phyloP scores from a whole-genome alignment of 2,113 vertebrate genomes.

The Solenodon paradoxus region DNA sequence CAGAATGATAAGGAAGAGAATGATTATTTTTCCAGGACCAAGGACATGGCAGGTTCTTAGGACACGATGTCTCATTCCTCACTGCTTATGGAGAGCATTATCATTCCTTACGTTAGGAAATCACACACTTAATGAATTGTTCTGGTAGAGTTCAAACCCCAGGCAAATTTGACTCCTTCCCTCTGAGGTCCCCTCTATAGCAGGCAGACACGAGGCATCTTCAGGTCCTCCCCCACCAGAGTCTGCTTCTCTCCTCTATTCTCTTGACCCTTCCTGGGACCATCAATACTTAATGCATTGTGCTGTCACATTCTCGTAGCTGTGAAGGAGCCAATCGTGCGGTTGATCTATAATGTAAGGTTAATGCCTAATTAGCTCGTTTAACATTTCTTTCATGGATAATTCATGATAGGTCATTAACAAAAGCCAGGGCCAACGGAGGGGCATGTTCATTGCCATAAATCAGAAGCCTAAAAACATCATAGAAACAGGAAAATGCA shows the following conservation, averaged over 20 bases:
- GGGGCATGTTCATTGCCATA: constrained; percentile 68
- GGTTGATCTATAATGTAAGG: constrained; percentile 68
- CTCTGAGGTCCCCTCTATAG: too few relatives aligned
- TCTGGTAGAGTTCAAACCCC: background rate
- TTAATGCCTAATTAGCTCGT: constrained; percentile 79
- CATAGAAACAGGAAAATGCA: constrained; percentile 62
- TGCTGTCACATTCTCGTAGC: constrained; percentile 2
- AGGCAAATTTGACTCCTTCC: background rate
- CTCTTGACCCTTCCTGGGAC: constrained; percentile 24
- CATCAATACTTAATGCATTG: constrained; percentile 58
- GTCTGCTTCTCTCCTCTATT: background rate
- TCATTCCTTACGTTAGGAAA: background rate
- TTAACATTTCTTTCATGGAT: constrained; percentile 76
- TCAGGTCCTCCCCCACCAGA: background rate
- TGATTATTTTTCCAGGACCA: background rate
- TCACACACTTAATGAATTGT: background rate
- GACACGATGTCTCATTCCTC: too few relatives aligned
- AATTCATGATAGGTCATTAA: constrained; percentile 82
- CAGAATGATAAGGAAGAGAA: background rate
- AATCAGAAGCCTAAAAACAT: constrained; percentile 72
- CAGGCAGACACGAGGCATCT: background rate
- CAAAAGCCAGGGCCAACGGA: constrained; percentile 75
- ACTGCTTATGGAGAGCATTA: accelerated
- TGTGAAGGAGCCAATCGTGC: constrained; percentile 74
- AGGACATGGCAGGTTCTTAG: background rate